These are phyloP conservation scores for Andricus quercusramuli DNA, from an alignment of 2,888 invertebrate species.

Conservation along the genomic window DNA sequence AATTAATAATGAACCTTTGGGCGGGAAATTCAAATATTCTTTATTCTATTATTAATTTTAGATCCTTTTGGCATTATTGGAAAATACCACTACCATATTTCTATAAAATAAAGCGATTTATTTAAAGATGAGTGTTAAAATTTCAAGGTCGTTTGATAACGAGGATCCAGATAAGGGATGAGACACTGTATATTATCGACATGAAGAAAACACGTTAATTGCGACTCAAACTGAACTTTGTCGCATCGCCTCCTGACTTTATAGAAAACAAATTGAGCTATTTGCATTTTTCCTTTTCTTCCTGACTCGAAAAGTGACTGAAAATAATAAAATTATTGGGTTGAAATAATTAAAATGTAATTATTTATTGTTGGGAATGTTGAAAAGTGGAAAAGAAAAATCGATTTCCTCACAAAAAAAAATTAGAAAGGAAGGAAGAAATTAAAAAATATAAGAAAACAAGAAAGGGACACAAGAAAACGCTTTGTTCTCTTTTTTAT, in stretches of 20 bases:
- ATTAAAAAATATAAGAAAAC: too few species aligned
- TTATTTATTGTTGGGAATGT: too few species aligned
- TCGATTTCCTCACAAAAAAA: too few species aligned
- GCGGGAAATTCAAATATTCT: too few species aligned
- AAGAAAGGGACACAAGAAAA: too few species aligned
- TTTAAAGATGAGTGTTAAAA: constrained; percentile 9
- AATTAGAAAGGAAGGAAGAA: too few species aligned
- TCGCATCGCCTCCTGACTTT: background rate
- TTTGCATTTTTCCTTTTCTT: background rate
- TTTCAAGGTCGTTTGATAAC: constrained; percentile 52
- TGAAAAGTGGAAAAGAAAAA: too few species aligned
- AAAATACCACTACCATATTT: too few species aligned
- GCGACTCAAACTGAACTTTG: background rate
- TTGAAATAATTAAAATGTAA: background rate
- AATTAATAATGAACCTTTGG: too few species aligned
- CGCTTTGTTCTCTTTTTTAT: too few species aligned
- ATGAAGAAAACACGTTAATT: background rate
- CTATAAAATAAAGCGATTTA: background rate
- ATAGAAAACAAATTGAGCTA: background rate
- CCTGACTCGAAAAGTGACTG: background rate
- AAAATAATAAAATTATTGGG: background rate
- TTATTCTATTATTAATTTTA: background rate
- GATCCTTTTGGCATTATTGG: too few species aligned
- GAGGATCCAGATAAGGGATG: constrained; percentile 56
- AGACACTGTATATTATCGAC: background rate